phyloP scores from a whole-genome alignment of 2,888 invertebrate species.

The Alsophila aescularia region DNA sequence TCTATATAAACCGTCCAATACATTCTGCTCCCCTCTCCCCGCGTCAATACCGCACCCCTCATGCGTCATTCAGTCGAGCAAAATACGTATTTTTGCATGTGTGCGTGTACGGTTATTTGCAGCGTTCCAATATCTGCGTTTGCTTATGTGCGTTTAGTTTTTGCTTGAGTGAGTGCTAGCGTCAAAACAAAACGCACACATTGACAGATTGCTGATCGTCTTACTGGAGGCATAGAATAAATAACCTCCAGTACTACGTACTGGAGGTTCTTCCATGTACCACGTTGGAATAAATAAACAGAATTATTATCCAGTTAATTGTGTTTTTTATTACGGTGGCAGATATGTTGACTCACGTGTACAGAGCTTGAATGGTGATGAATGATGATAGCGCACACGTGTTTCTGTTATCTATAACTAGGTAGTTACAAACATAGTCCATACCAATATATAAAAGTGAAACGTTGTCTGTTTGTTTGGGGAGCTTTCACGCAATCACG shows the following conservation, averaged over 20 bases:
- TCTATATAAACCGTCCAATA: constrained; percentile 70
- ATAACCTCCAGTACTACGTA: background rate
- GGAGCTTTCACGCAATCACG: too few species aligned
- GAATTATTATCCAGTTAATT: background rate
- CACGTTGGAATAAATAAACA: background rate
- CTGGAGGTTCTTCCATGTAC: background rate
- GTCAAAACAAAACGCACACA: constrained; percentile 50
- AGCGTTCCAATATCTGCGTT: constrained; percentile 15
- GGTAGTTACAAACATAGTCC: too few species aligned
- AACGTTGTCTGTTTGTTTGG: too few species aligned
- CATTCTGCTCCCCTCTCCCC: constrained; percentile 44
- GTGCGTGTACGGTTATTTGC: constrained; percentile 35
- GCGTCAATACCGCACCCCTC: constrained; percentile 35
- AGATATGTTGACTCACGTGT: too few species aligned
- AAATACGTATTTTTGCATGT: constrained; percentile 38
- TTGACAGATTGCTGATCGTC: constrained; percentile 5
- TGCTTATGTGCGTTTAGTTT: constrained; percentile 26
- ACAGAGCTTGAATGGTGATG: too few species aligned
- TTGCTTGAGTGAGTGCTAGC: constrained; percentile 38
- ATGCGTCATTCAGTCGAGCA: constrained; percentile 65
- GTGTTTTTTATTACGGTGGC: background rate
- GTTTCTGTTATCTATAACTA: too few species aligned
- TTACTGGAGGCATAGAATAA: too few species aligned
- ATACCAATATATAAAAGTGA: too few species aligned
- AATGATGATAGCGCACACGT: too few species aligned